Evolutionary conservation across 2,113 vertebrate genomes (phyloP).

Genomic region (Hirundichthys speculiger): DNA sequence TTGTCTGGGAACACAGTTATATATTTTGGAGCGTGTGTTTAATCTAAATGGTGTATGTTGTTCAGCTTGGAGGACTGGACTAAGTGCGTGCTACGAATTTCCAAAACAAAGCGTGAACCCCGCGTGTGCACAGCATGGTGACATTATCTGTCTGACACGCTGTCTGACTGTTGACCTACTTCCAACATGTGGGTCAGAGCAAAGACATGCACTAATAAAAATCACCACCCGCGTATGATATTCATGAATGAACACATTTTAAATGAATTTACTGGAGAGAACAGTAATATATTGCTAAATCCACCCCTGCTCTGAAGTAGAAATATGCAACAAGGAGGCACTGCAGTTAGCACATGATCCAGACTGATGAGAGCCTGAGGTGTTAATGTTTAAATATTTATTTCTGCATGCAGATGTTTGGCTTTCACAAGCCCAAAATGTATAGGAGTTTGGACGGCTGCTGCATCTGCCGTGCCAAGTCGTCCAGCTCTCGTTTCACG

Average conservation of each 20-base stretch:
- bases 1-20: not conserved
- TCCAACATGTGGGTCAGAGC: conserved; percentile 74
- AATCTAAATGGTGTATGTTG: not conserved
- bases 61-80: not conserved
- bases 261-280: not conserved
- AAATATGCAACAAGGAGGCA: not conserved
- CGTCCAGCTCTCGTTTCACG: conserved; percentile 97
- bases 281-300: not conserved
- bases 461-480: conserved; percentile 98
- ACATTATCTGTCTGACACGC: conserved; percentile 78
- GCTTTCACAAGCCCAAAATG: conserved; percentile 99
- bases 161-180: conserved; percentile 80
- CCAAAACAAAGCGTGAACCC: conserved; percentile 56
- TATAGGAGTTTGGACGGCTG: conserved; percentile 98
- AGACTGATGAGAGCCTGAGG: not conserved
- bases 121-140: conserved; percentile 62
- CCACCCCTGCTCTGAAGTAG: no score
- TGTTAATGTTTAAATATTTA: not conserved
- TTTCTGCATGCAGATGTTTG: conserved; percentile 88
- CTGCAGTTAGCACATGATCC: not conserved
- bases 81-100: conserved; percentile 40
- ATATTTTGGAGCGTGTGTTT: not conserved
- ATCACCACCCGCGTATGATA: conserved; percentile 1
- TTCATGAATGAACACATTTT: conserved; percentile 16
- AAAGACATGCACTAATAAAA: conserved; percentile 38